phyloP scores from a whole-genome alignment of 2,888 invertebrate species.

The Palloptera scutellata region DNA sequence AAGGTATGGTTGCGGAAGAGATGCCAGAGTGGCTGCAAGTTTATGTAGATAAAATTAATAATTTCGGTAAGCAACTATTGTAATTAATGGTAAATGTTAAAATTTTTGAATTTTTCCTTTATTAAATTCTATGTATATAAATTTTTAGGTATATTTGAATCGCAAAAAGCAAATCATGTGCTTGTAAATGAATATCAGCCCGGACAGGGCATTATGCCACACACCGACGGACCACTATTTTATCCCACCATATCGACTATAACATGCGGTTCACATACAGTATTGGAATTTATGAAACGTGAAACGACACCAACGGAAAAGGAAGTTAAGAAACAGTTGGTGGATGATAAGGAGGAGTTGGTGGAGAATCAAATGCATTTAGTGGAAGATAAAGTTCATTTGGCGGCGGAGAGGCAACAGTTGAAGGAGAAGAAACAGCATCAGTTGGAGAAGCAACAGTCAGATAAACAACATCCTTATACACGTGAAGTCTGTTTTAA shows the following conservation, averaged over 20 bases:
- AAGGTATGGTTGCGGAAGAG: slow-evolving; percentile 91
- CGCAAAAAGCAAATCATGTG: slow-evolving; percentile 87
- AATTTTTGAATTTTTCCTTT: slow-evolving; percentile 3
- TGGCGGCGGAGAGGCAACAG: neutral
- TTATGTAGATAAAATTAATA: slow-evolving; percentile 75
- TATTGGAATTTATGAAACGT: slow-evolving; percentile 77
- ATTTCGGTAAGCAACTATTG: slow-evolving; percentile 66
- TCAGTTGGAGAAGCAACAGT: slow-evolving; percentile 17
- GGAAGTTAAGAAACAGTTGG: neutral
- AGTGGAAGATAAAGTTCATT: neutral
- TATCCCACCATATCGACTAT: slow-evolving; percentile 92
- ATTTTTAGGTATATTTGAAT: slow-evolving; percentile 66
- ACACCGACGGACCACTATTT: slow-evolving; percentile 94
- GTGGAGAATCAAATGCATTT: too few species aligned
- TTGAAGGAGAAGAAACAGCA: slow-evolving; percentile 37
- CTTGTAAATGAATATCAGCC: slow-evolving; percentile 93
- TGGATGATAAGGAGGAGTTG: neutral
- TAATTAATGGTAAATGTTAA: neutral
- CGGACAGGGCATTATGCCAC: slow-evolving; percentile 97
- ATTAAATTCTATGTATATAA: neutral
- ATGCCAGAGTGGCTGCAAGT: slow-evolving; percentile 85
- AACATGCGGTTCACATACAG: slow-evolving; percentile 87
- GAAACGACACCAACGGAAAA: slow-evolving; percentile 27
- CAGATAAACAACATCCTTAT: neutral
- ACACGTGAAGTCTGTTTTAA: slow-evolving; percentile 69